Evolutionary conservation across 2,888 invertebrate species (phyloP).

Genomic region (Dione juno): DNA sequence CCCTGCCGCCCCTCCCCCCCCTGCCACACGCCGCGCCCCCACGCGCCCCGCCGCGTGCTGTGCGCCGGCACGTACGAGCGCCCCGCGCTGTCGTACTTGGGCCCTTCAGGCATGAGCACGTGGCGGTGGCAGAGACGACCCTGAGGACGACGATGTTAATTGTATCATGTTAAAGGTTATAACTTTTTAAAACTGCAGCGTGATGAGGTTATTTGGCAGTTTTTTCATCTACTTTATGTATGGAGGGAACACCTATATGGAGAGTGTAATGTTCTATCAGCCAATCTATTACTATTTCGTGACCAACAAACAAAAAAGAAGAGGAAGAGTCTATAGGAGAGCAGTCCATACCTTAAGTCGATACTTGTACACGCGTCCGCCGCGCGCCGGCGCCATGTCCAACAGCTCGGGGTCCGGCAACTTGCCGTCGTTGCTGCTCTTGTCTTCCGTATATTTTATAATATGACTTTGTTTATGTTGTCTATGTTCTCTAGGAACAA

Average conservation of each 20-base stretch:
- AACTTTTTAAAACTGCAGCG: too few relatives aligned
- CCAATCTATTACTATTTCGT: too few relatives aligned
- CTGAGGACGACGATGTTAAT: constrained; percentile 46
- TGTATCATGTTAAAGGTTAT: too few relatives aligned
- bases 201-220: too few relatives aligned
- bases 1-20: constrained; percentile 47
- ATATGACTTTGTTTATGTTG: background rate
- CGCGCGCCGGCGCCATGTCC: constrained; percentile 66
- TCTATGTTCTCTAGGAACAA: background rate
- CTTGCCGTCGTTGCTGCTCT: constrained; percentile 9
- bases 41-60: constrained; percentile 40
- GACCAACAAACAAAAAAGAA: too few relatives aligned
- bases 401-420: constrained; percentile 49
- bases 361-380: constrained; percentile 52
- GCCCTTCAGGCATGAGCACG: constrained; percentile 63
- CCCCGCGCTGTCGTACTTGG: constrained; percentile 60
- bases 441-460: background rate
- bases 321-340: too few relatives aligned
- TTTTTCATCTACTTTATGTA: too few relatives aligned
- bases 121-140: constrained; percentile 63
- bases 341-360: constrained; percentile 57
- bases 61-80: constrained; percentile 51
- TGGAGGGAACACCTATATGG: too few relatives aligned
- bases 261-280: too few relatives aligned
- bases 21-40: constrained; percentile 42